Evolutionary conservation across 2,113 vertebrate genomes (phyloP).

Genomic region (Spheniscus mendiculus): DNA sequence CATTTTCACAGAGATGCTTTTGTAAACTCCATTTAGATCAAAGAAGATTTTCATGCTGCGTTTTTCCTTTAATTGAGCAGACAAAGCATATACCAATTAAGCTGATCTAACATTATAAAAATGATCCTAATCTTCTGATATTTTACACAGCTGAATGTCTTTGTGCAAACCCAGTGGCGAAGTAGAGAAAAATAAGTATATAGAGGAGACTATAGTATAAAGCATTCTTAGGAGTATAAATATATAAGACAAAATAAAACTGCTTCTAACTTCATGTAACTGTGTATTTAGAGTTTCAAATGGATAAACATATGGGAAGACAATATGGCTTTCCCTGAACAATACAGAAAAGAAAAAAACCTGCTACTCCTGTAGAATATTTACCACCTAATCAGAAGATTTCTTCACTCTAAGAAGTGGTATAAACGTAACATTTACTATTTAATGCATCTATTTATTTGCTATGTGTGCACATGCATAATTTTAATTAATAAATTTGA

Average conservation of each 20-base stretch:
- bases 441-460: constrained; percentile 67
- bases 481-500: constrained; percentile 70
- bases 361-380: neutral
- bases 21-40: neutral
- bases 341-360: neutral
- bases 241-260: neutral
- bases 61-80: neutral
- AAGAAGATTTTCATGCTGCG: neutral
- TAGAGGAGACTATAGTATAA: neutral
- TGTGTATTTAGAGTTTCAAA: neutral
- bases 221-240: neutral
- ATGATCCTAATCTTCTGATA: neutral
- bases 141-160: neutral
- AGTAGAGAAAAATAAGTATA: neutral
- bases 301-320: neutral
- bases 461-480: constrained; percentile 12
- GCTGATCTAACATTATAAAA: neutral
- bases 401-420: neutral
- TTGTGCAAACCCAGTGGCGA: neutral
- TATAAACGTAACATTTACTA: constrained; percentile 55
- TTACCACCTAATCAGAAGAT: constrained; percentile 49
- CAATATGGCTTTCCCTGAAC: neutral
- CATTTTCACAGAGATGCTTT: neutral
- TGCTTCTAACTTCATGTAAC: neutral
- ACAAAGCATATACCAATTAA: neutral